phyloP scores from a whole-genome alignment of 2,888 invertebrate species.

The Megamerina dolium region DNA sequence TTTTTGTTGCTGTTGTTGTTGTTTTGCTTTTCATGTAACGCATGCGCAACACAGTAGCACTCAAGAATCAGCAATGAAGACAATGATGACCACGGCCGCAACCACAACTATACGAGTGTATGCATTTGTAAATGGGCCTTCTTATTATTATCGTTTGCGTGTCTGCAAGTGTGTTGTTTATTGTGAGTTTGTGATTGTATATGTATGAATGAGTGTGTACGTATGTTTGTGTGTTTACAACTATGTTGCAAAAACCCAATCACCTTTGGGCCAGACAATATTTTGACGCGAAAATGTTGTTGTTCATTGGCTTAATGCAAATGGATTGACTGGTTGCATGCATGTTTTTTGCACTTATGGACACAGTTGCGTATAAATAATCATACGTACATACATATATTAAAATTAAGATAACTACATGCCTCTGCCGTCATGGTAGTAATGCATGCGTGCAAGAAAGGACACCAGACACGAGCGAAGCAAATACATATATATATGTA shows the following conservation, averaged over 20 bases:
- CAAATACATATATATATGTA: too few species aligned
- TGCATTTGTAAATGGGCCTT: background rate
- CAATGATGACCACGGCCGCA: background rate
- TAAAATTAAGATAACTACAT: background rate
- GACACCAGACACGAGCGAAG: too few species aligned
- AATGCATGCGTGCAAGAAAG: too few species aligned
- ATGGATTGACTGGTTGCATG: conserved; percentile 6
- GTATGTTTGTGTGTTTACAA: conserved; percentile 6
- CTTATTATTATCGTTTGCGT: background rate
- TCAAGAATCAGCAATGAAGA: conserved; percentile 8
- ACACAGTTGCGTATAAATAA: conserved; percentile 15
- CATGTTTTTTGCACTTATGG: conserved; percentile 5
- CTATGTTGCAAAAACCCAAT: conserved; percentile 18
- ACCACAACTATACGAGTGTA: background rate
- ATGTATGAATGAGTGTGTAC: too few species aligned
- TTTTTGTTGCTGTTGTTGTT: background rate
- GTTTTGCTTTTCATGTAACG: conserved; percentile 7
- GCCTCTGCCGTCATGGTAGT: too few species aligned
- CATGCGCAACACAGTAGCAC: conserved; percentile 29
- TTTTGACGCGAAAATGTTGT: conserved; percentile 19
- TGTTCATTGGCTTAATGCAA: conserved; percentile 3
- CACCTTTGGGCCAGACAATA: conserved; percentile 23
- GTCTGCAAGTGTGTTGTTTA: conserved; percentile 1
- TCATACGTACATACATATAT: conserved; percentile 14
- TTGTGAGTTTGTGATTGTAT: too few species aligned